Evolutionary conservation across 2,797 vertebrate species (phyloP).

Genomic region (Lagocephalus sceleratus): DNA sequence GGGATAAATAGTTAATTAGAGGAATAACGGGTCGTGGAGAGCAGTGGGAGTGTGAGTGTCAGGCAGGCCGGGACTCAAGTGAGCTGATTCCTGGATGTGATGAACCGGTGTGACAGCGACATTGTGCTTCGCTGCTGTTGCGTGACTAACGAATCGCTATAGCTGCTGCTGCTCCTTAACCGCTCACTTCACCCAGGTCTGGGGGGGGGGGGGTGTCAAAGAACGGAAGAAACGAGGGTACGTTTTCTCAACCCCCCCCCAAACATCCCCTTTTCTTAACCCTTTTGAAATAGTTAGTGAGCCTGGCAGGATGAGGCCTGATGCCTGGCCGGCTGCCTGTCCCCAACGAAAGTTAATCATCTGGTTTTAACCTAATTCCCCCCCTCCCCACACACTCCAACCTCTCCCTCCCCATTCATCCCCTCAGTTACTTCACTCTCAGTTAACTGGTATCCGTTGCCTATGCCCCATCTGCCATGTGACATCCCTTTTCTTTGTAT

Average conservation of each 20-base stretch:
- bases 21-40: constrained; percentile 37
- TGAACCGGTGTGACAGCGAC: constrained; percentile 63
- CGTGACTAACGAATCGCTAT: constrained; percentile 68
- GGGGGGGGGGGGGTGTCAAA: constrained; percentile 20
- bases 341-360: constrained; percentile 75
- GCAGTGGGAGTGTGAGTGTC: constrained; percentile 1
- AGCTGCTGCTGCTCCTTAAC: constrained; percentile 53
- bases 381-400: constrained; percentile 6
- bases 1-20: constrained; percentile 34
- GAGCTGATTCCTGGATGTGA: constrained; percentile 37
- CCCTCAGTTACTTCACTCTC: constrained; percentile 10
- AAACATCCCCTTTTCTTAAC: constrained; percentile 20
- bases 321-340: constrained; percentile 42
- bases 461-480: constrained; percentile 68
- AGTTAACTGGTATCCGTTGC: constrained; percentile 27
- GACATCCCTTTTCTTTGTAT: constrained; percentile 18
- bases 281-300: constrained; percentile 34
- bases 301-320: constrained; percentile 35
- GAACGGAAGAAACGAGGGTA: constrained; percentile 17
- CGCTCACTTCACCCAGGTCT: constrained; percentile 41
- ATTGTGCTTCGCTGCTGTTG: constrained; percentile 68
- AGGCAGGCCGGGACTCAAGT: not conserved
- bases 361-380: constrained; percentile 71
- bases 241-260: not conserved
- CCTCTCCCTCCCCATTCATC: constrained; percentile 14